phyloP scores from a whole-genome alignment of 2,797 vertebrate species.

The Stomatorhinus walkeri region DNA sequence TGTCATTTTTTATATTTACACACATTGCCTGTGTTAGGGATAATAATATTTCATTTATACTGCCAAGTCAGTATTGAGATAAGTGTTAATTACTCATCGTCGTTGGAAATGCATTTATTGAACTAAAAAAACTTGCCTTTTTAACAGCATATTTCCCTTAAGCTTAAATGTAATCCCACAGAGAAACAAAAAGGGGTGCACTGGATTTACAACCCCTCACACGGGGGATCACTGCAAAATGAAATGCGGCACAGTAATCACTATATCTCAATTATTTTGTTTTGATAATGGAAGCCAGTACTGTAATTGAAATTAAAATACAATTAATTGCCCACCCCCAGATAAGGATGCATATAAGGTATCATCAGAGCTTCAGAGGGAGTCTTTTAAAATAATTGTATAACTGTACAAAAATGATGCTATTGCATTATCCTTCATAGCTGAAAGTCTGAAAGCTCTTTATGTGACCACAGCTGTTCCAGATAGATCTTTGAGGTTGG shows the following conservation, averaged over 20 bases:
- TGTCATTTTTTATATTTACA: background rate
- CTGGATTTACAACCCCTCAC: background rate
- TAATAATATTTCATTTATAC: background rate
- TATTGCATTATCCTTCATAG: background rate
- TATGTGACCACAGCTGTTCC: background rate
- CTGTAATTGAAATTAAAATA: background rate
- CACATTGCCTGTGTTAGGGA: background rate
- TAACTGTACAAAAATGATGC: background rate
- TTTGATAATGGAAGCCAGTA: background rate
- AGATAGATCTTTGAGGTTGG: background rate
- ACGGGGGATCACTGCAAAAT: background rate
- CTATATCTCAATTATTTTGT: background rate
- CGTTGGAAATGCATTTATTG: background rate
- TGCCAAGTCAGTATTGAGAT: background rate
- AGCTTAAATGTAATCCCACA: background rate
- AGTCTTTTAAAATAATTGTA: background rate
- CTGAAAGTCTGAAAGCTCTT: background rate
- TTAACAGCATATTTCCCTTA: background rate
- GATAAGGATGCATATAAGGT: background rate
- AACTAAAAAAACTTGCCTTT: background rate
- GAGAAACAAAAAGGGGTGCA: background rate
- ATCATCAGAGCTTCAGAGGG: background rate
- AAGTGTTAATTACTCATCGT: background rate
- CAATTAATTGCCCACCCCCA: background rate
- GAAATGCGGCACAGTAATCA: background rate